Evolutionary conservation across 23 tunicate genomes (phyloP).

Genomic region (Corella eumyota): DNA sequence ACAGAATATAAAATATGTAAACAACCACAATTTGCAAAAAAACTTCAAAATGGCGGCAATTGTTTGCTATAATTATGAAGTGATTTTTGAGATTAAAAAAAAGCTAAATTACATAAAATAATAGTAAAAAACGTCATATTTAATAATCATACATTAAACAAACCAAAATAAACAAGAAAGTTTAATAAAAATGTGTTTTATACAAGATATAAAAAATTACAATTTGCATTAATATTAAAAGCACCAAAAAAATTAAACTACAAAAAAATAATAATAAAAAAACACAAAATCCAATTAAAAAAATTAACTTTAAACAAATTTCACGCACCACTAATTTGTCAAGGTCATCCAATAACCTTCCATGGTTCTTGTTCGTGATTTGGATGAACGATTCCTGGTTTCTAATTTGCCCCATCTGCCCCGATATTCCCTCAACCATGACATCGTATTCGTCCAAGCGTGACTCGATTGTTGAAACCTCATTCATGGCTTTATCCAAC

Average conservation of each 20-base stretch:
- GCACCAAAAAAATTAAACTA: too few species aligned
- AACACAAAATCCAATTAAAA: not conserved
- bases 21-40: too few species aligned
- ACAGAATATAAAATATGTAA: not conserved
- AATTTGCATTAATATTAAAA: too few species aligned
- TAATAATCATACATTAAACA: too few species aligned
- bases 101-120: too few species aligned
- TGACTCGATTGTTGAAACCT: slow-evolving; percentile 54
- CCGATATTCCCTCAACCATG: slow-evolving; percentile 76
- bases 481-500: slow-evolving; percentile 66
- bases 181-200: too few species aligned
- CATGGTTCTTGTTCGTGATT: slow-evolving; percentile 87
- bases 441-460: slow-evolving; percentile 69
- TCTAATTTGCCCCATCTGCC: slow-evolving; percentile 96
- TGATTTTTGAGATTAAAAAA: too few species aligned
- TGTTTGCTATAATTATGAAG: too few species aligned
- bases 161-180: too few species aligned
- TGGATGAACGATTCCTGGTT: slow-evolving; percentile 96
- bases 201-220: too few species aligned
- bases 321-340: slow-evolving; percentile 74
- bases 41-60: too few species aligned
- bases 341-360: slow-evolving; percentile 44
- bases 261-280: not conserved
- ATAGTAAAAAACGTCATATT: too few species aligned
- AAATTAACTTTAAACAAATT: not conserved